Percentiles rank a stretch among this genome's conserved stretches.
These are phyloP conservation scores for Macaria liturata DNA, from an alignment of 2,888 invertebrate genomes.

Conservation along the genomic window DNA sequence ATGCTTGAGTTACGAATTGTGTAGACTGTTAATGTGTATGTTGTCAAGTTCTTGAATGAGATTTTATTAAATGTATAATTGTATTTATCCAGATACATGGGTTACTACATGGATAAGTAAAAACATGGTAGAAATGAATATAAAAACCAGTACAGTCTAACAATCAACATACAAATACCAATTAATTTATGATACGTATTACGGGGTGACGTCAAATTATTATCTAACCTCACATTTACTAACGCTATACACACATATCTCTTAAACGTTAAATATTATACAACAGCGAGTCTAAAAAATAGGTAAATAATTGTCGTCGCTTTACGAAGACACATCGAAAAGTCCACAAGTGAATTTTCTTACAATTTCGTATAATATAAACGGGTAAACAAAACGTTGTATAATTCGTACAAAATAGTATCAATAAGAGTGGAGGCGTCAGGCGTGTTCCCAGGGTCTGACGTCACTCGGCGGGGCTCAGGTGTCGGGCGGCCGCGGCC, in stretches of 20 bases:
- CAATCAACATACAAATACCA: constrained; percentile 11
- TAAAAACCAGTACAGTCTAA: neutral
- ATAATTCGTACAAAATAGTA: constrained; percentile 61
- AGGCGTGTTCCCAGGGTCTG: neutral
- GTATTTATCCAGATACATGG: neutral
- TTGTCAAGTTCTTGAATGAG: neutral
- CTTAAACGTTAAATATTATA: constrained; percentile 39
- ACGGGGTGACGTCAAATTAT: constrained; percentile 13
- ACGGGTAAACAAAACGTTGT: constrained; percentile 55
- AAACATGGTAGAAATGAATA: too few relatives aligned
- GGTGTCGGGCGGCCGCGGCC: constrained; percentile 37
- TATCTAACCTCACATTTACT: constrained; percentile 18
- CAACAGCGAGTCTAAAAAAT: constrained; percentile 65
- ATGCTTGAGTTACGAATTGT: too few relatives aligned
- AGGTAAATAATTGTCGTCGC: constrained; percentile 54
- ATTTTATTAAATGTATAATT: neutral
- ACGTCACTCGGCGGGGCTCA: constrained; percentile 36
- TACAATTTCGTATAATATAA: constrained; percentile 41
- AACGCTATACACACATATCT: constrained; percentile 32
- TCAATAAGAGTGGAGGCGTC: constrained; percentile 43
- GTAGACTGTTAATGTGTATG: too few relatives aligned
- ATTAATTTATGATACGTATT: constrained; percentile 14
- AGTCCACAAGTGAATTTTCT: constrained; percentile 47
- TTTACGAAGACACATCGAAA: constrained; percentile 61
- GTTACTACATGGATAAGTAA: too few relatives aligned